Base-by-base conservation (phyloP, 2,113 vertebrate species). In the Mustela lutreola region DNA sequence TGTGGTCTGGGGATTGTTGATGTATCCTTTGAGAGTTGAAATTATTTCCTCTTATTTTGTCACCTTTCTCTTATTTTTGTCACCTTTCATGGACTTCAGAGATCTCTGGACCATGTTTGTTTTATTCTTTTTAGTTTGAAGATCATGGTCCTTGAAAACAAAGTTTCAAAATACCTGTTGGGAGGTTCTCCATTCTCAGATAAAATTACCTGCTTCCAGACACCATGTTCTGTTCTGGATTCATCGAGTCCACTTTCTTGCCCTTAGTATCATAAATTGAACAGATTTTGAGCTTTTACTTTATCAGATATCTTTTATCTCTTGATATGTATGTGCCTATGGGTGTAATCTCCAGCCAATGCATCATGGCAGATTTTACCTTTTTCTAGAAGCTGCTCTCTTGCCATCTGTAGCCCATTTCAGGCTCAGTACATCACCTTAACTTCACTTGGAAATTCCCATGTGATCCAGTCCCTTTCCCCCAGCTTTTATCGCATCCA, bases 111-210 rank as follows among this genome's bases (percentile, higher is more conserved):
- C 48, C 70, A 60, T 58, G 19, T 36, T 93, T 93, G 31, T 78
- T 95, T 97, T 91, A 58, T 91, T 95, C 48, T 70, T 91, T 93
- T 96, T 87, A 87, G 42, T 96, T 75, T 94, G 91, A 97, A 76
- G 48, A 94, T 91, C 81, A 84, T 92, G 83, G n/a, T 84, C 31
- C 56, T 83, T 97, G 62, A 87, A 92, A 95, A 50, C 39, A 76
- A 96, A 87, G 31, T 82, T 70, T 79, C 24, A 93, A 86, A 93
- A 53, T 85, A 75, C 93, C 86, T 65, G 21, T 80, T 92, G 42
- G 92, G 42, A 94, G 58, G 22, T 67, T 89, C 67, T 90, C 6
- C 39, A 28, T 87, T 94, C 67, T 83, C 83, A 83, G 60, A 90
- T 83, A 83, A 96, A 97, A 86, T 60, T 16, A 4, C 45, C 33